These are phyloP conservation scores for Cephalopterus ornatus DNA, from an alignment of 2,113 vertebrate species.

Conservation along the genomic window DNA sequence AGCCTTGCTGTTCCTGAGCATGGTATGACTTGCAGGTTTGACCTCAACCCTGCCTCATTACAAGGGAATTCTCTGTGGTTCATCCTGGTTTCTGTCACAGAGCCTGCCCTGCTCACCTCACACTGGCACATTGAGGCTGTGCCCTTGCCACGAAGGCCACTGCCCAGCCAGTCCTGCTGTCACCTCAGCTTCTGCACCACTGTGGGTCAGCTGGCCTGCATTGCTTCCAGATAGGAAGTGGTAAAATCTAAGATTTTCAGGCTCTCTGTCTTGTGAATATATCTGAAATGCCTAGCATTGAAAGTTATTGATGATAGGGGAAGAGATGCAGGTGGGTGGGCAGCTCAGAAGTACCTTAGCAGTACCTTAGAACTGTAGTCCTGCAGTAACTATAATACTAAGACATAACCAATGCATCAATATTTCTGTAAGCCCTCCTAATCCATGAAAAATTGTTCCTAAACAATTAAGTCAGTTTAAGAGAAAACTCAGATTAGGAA, in stretches of 20 bases:
- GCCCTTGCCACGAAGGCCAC: not conserved
- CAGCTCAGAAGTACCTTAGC: not conserved
- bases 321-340: not conserved
- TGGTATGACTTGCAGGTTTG: not conserved
- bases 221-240: rapidly evolving
- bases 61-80: not conserved
- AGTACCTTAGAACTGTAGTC: not conserved
- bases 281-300: not conserved
- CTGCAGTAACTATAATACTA: not conserved
- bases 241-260: not conserved
- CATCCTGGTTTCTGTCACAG: not conserved
- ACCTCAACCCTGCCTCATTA: not conserved
- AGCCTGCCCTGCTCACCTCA: not conserved
- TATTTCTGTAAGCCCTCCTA: not conserved
- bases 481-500: not conserved
- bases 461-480: not conserved
- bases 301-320: not conserved
- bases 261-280: not conserved
- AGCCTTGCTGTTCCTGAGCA: not conserved
- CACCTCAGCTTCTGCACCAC: not conserved
- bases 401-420: not conserved
- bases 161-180: not conserved
- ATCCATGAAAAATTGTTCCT: not conserved
- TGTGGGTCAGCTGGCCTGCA: not conserved
- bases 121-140: not conserved